These are phyloP conservation scores for Perodicticus potto DNA, from an alignment of 2,797 vertebrate species.

Conservation along the genomic window DNA sequence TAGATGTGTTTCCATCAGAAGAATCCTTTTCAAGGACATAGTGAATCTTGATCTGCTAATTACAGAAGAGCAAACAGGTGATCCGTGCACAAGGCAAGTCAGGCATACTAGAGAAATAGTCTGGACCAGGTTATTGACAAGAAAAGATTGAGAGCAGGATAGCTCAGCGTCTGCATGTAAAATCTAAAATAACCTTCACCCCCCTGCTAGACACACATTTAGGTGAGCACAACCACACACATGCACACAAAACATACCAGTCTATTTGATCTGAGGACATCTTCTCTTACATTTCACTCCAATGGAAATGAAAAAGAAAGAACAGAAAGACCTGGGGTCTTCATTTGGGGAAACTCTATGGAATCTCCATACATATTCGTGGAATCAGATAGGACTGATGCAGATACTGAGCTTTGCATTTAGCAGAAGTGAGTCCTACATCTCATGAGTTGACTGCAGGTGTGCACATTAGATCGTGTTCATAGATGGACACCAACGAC, in stretches of 20 bases:
- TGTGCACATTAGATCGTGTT: background rate
- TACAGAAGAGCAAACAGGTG: slow-evolving; percentile 42
- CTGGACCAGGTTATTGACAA: slow-evolving; percentile 9
- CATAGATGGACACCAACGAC: accelerated
- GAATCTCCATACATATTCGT: background rate
- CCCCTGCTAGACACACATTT: background rate
- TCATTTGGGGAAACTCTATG: background rate
- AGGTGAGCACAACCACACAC: background rate
- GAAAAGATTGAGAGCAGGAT: background rate
- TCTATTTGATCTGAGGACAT: background rate
- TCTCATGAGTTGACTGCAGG: background rate
- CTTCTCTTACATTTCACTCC: background rate
- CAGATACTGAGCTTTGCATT: background rate
- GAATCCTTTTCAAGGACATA: background rate
- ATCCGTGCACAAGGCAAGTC: background rate
- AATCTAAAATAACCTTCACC: background rate
- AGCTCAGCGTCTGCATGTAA: background rate
- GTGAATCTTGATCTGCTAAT: slow-evolving; percentile 65
- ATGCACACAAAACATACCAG: background rate
- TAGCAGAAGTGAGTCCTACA: background rate
- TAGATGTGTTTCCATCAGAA: slow-evolving; percentile 50
- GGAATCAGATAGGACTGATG: background rate
- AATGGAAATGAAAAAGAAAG: background rate
- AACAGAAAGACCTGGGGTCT: background rate
- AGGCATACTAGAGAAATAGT: background rate